Percentiles rank a stretch among this genome's conserved stretches.
phyloP scores from a whole-genome alignment of 2,888 invertebrate species.

The Amphipoea lucens region DNA sequence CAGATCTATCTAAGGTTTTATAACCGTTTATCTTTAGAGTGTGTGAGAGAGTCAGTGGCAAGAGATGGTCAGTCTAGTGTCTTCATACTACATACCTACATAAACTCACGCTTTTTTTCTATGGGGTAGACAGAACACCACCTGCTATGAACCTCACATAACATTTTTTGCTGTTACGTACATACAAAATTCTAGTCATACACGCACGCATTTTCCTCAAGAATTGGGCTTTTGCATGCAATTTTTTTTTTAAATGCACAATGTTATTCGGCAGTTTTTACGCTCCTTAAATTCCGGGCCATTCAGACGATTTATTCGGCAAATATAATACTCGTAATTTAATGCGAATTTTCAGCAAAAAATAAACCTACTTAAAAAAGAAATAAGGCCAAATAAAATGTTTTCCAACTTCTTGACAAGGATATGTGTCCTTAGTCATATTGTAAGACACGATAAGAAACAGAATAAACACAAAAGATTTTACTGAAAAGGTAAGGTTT shows the following conservation, averaged over 20 bases:
- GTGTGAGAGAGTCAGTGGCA: too few relatives aligned
- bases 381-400: not conserved
- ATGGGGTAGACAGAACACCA: too few relatives aligned
- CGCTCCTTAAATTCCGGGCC: not conserved
- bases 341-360: not conserved
- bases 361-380: not conserved
- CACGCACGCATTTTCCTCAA: too few relatives aligned
- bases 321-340: not conserved
- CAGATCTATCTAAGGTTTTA: not conserved
- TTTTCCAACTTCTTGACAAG: not conserved
- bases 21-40: not conserved
- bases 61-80: too few relatives aligned
- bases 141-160: too few relatives aligned
- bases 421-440: not conserved
- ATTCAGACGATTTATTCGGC: not conserved
- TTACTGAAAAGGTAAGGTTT: conserved; percentile 23
- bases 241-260: too few relatives aligned
- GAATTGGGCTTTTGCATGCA: too few relatives aligned
- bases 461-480: conserved; percentile 22
- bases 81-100: too few relatives aligned
- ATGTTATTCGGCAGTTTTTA: too few relatives aligned
- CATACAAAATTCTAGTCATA: too few relatives aligned
- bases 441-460: conserved; percentile 11
- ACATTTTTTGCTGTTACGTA: too few relatives aligned
- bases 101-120: too few relatives aligned